Conservation (phyloP, 2,797 vertebrate genomes). For the Microchirus variegatus region DNA sequence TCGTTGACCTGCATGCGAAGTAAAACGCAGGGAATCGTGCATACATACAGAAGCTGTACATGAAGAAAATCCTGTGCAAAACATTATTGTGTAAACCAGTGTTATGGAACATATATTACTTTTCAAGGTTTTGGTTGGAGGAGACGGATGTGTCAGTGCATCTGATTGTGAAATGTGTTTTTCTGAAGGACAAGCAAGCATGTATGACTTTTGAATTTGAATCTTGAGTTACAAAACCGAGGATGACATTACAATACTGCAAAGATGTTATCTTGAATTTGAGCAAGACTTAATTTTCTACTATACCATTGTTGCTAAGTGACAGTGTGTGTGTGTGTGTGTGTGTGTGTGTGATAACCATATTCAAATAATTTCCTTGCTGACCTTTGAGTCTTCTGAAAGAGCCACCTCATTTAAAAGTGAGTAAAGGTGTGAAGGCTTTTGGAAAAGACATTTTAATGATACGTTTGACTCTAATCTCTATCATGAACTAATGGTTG, state of each 20-base stretch:
- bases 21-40: too few relatives aligned
- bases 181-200: too few relatives aligned
- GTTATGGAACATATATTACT: too few relatives aligned
- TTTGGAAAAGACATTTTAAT: constrained; percentile 36
- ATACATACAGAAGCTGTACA: too few relatives aligned
- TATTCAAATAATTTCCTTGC: constrained; percentile 46
- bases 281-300: not conserved
- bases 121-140: too few relatives aligned
- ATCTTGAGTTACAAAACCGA: not conserved
- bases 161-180: too few relatives aligned
- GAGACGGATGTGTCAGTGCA: too few relatives aligned
- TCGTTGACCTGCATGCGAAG: too few relatives aligned
- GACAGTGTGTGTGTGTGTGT: constrained; percentile 7
- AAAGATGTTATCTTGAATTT: not conserved
- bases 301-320: constrained; percentile 2
- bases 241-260: not conserved
- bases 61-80: too few relatives aligned
- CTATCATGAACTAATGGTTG: constrained; percentile 28
- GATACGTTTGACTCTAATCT: constrained; percentile 36
- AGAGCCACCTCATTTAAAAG: constrained; percentile 30
- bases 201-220: not conserved
- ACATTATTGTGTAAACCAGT: too few relatives aligned
- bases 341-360: not conserved
- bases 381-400: constrained; percentile 70
- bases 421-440: constrained; percentile 27